Evolutionary conservation across 1,140 invertebrate species (phyloP).

Genomic region (Atta cephalotes): DNA sequence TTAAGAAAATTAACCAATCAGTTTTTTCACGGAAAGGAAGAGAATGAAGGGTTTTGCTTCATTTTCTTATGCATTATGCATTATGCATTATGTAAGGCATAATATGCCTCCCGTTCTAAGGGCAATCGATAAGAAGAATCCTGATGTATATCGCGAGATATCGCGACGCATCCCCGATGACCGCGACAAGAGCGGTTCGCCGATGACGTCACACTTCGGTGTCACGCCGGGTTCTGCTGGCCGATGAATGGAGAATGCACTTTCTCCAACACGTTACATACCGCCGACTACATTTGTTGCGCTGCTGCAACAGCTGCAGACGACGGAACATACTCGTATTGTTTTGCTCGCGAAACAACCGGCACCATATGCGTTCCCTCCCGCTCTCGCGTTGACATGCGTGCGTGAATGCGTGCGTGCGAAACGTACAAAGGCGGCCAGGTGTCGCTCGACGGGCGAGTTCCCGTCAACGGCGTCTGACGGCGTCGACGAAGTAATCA

Average conservation of each 20-base stretch:
- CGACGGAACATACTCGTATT: conserved; percentile 15
- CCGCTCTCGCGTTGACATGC: neutral
- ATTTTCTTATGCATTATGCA: no score
- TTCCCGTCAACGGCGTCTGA: neutral
- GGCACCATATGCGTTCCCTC: conserved; percentile 44
- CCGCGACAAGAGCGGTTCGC: neutral
- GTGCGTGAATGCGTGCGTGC: neutral
- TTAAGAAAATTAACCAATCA: no score
- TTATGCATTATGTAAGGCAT: no score
- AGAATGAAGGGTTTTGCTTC: no score
- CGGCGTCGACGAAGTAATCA: neutral
- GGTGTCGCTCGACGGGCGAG: conserved; percentile 6
- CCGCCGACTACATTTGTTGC: conserved; percentile 27
- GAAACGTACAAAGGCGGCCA: conserved; percentile 35
- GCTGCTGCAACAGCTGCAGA: conserved; percentile 35
- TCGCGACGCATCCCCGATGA: neutral
- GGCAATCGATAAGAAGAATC: neutral
- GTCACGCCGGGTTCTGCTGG: neutral
- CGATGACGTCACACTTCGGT: conserved; percentile 25
- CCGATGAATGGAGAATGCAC: conserved; percentile 52
- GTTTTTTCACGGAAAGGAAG: no score
- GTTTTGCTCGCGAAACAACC: conserved; percentile 32
- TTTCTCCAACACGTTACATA: conserved; percentile 32
- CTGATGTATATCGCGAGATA: neutral
- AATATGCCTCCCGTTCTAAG: no score